Base-by-base conservation (phyloP, 1,140 invertebrate species). In the Hydropsyche tenuis region DNA sequence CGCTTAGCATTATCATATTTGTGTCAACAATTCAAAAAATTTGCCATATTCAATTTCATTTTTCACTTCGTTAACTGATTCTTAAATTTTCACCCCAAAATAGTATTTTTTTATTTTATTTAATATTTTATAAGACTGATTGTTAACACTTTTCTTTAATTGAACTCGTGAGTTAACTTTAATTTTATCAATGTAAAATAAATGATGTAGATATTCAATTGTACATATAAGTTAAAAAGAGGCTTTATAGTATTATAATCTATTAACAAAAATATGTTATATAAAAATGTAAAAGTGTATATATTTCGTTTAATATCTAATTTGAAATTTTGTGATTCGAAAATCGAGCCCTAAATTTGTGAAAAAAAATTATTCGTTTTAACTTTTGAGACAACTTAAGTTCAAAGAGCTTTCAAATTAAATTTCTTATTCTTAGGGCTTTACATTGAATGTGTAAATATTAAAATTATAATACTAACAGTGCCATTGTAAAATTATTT, bases 401-500 rank as follows among this genome's bases (percentile, higher is more conserved):
- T n/a, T n/a, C n/a, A n/a, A n/a, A n/a, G n/a, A n/a, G n/a, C n/a
- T n/a, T n/a, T n/a, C n/a, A n/a, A n/a, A n/a, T n/a, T n/a, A n/a
- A n/a, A n/a, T n/a, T n/a, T n/a, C n/a, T n/a, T 30, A 65, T 18
- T 11, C 37, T 4, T 5, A 37, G 27, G 14, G n/a, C 6, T 42
- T 2, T 65, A 25, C 27, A 20, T 23, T 12, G 2, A 25, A 62
- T 62, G 12, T 23, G 12, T 62, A 23, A 2, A 62, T 62, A 25
- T 23, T n/a, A 46, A 14, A 23, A 14, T 30, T 68, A 25, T 48
- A 48, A 68, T 5, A 70, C 68, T 70, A 70, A 70, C 68, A 37
- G 68, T 70, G 68, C 68, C 68, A 68, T 68, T 22, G 3, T 45
- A 68, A 62, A 20, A 56, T 70, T 56, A 30, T 25, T 37, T 30